Evolutionary conservation across 2,113 vertebrate genomes (phyloP), one percentile per base, ranked within the genome.

Genomic region (Phycodurus eques): DNA sequence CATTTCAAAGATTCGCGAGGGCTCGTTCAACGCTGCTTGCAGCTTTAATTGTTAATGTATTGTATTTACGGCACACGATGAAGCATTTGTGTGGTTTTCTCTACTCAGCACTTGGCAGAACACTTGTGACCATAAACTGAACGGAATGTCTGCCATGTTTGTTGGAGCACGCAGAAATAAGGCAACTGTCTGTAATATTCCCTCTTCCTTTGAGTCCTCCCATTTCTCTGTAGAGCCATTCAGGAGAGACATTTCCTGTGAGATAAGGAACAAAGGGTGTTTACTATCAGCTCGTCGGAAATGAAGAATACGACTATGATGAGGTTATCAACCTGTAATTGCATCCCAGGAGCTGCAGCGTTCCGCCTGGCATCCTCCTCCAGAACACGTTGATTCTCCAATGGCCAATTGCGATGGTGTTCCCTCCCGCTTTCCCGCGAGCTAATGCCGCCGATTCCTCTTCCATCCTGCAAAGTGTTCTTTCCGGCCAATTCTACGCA

Each of bases 361-460:
- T 61, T 61, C 59, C 27, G 57, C 57, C 27, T 17, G 57, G 57
- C 57, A 9, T 35, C 31, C 59, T 17, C 31, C 77, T 74, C 75
- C 68, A 57, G 49, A 70, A 46, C 67, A 22, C 53, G 66, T 85
- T 86, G 72, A 67, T 83, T 77, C 78, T 76, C 84, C n/a, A 31
- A 60, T 1, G 22, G 72, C 67, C 84, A 72, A 62, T 85, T 84
- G 78, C 63, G 57, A 67, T 71, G 56, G 69, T 75, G 47, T 54
- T 84, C 67, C 79, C 69, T 59, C 68, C 79, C 67, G 62, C 68
- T 77, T 43, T 71, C 83, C 73, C 73, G 67, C 68, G 73, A 83
- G 78, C 84, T 83, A 78, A 80, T 88, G 66, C 77, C 56, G 57
- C 67, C 84, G 77, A 77, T 85, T 88, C 77, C 68, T 79, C 68